Evolutionary conservation across 2,113 vertebrate species (phyloP), one percentile per base, ranked within the genome.

Genomic region (Cheirogaleus medius): DNA sequence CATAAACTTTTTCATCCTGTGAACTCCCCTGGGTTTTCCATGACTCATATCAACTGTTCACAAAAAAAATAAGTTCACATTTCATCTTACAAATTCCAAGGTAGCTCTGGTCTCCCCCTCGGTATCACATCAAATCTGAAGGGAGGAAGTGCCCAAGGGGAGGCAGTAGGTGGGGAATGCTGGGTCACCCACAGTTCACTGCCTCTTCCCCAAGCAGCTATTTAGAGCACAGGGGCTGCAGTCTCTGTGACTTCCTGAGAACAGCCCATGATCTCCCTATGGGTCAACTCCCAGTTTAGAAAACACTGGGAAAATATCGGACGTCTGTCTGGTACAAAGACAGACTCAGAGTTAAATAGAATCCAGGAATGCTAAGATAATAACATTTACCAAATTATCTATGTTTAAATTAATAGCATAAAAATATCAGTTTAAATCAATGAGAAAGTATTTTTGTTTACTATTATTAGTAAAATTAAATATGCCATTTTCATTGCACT

Each of bases 1-100:
- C 83, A 86, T 87, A 54, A 96, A 97, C 10, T 42, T 90, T 92
- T 97, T 96, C 95, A 95, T 93, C 82, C 96, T 87, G 93, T 94
- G 82, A 83, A 97, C 69, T 95, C 97, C 78, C 81, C 78, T 94
- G 91, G 68, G 97, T 69, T 96, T 96, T 94, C 88, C 44, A 90
- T 97, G 95, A 97, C 78, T 95, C 95, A 97, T 87, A 89, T 83
- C 86, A 94, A 94, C 73, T 83, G 78, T 94, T 73, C 74, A 92
- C 68, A 97, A 52, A 94, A 94, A 92, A 94, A 87, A 42, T 83
- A 95, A 93, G 37, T 42, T 94, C 44, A 84, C 56, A 91, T 94
- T 92, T 96, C 76, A 97, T 74, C 91, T 87, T 64, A 86, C 25
- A 82, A 56, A 93, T 89, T 74, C 34, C 39, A 44, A 66, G 74